Evolutionary conservation across 2,888 invertebrate genomes (phyloP), one percentile per base, ranked within the genome.

Genomic region (Cataglyphis rosenhaueri): DNA sequence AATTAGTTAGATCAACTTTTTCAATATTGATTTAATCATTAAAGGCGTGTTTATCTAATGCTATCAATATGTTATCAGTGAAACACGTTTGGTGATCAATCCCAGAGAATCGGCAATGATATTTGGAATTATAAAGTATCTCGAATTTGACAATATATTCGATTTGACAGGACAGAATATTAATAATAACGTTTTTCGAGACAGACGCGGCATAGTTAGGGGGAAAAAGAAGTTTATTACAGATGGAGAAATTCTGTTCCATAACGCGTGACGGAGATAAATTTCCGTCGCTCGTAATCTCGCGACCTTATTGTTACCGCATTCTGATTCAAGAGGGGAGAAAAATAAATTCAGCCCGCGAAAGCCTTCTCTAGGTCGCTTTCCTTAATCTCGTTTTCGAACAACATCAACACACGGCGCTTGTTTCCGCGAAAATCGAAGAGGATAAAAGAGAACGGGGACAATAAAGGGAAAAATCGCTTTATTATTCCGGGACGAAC

Each of bases 281-380:
- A 79, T 79, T 59, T 73, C 25, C 1, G 57, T 70, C 38, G 44
- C 32, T 70, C 59, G 78, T 71, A 79, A 79, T 79, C 44, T 78
- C 44, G 12, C 29, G 25, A 21, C 32, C 21, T 79, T 71, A 79
- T 79, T 79, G 78, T 59, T 73, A 35, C 18, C 9, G n/a, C 9
- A 9, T 25, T 32, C 25, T 44, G 12, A 59, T 21, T 32, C 9
- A 35, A 21, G n/a, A 41, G 55, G 35, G 5, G 35, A 29, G 55
- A 55, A 52, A 73, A 83, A 83, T 83, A 83, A 82, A 83, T 83
- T 83, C 18, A 52, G 52, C 57, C 64, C 29, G n/a, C 32, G 32
- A 61, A 32, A 82, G n/a, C 8, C 29, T 73, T 41, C 59, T 66
- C 55, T 32, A 21, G 32, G n/a, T 52, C n/a, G 61, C 61, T 82